Conservation (phyloP, 2,888 invertebrate genomes). For the Xestia c-nigrum region DNA sequence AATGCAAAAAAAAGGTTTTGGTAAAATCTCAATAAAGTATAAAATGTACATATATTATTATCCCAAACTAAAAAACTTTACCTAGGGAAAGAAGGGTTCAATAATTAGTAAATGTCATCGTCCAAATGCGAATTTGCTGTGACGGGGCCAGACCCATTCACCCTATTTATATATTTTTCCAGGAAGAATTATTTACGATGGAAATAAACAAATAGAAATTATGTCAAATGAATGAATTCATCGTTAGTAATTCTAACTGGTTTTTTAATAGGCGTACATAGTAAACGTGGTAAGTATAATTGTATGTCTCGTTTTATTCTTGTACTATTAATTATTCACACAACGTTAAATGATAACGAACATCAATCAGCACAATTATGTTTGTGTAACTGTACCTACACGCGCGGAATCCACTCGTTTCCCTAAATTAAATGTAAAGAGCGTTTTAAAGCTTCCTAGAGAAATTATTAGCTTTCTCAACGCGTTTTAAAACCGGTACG, state of each 20-base stretch:
- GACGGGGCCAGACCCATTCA: too few species aligned
- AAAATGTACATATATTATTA: too few species aligned
- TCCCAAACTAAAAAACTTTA: too few species aligned
- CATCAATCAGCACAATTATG: constrained; percentile 52
- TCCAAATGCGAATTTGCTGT: too few species aligned
- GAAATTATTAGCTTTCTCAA: constrained; percentile 79
- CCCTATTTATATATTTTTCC: too few species aligned
- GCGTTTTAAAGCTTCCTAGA: constrained; percentile 74
- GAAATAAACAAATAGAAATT: too few species aligned
- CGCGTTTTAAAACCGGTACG: constrained; percentile 75
- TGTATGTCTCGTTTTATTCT: background rate
- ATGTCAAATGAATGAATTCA: background rate
- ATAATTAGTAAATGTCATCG: too few species aligned
- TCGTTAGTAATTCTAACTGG: background rate
- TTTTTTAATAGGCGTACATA: background rate
- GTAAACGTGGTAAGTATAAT: background rate
- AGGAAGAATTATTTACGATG: too few species aligned
- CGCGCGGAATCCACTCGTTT: constrained; percentile 41
- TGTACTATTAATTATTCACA: constrained; percentile 29
- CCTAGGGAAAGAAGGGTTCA: too few species aligned
- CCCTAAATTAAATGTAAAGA: constrained; percentile 77
- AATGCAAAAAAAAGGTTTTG: too few species aligned
- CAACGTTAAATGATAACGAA: constrained; percentile 15
- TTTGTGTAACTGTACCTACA: constrained; percentile 39
- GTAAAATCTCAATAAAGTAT: too few species aligned